Percentiles rank a stretch among this genome's conserved stretches.
These are phyloP conservation scores for Nomada hirtipes DNA, from an alignment of 2,888 invertebrate species.

Conservation along the genomic window DNA sequence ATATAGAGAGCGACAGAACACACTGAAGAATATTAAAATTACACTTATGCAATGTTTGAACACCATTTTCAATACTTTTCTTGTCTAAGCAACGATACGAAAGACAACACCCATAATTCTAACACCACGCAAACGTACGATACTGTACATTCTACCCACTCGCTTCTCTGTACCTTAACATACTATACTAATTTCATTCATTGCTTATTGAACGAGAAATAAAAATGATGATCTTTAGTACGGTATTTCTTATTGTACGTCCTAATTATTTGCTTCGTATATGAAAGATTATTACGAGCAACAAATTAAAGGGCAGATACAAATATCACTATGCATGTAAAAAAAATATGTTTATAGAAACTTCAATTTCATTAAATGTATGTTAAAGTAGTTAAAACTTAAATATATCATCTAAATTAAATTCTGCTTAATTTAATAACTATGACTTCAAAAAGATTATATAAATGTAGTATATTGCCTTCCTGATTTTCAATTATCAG, in stretches of 20 bases:
- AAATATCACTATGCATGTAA: too few relatives aligned
- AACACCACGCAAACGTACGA: not conserved
- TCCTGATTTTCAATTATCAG: not conserved
- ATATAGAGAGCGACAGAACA: constrained; percentile 26
- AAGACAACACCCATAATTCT: constrained; percentile 60
- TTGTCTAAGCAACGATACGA: constrained; percentile 19
- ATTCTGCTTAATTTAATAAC: too few relatives aligned
- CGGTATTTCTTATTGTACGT: not conserved
- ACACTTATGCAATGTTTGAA: constrained; percentile 8
- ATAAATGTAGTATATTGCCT: not conserved
- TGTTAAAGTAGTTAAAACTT: too few relatives aligned
- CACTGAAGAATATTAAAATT: constrained; percentile 17
- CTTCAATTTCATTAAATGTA: too few relatives aligned
- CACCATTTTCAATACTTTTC: constrained; percentile 41
- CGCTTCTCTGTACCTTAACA: not conserved
- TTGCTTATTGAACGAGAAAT: not conserved
- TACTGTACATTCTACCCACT: not conserved
- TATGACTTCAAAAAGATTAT: too few relatives aligned
- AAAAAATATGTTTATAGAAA: too few relatives aligned
- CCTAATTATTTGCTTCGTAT: not conserved
- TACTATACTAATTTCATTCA: not conserved
- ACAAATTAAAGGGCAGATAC: not conserved
- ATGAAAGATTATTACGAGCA: too few relatives aligned
- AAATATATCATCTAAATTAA: too few relatives aligned
- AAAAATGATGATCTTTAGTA: not conserved